A percentile compares a stretch with the other conserved stretches of the same genome.
Conservation (phyloP, 2,888 invertebrate species). For the Linyphia triangularis region DNA sequence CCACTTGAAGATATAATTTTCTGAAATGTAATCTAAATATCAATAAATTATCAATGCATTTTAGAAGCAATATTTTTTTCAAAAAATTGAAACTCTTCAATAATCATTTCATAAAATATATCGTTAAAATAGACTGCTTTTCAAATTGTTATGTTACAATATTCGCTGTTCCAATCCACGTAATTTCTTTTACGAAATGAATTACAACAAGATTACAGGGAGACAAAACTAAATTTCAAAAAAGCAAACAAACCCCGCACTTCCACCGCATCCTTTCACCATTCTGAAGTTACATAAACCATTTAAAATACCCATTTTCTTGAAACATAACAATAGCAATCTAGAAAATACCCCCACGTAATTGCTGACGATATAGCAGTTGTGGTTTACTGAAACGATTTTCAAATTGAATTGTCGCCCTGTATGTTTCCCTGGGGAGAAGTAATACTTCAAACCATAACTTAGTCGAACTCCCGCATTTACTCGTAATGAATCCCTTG, state of each 20-base stretch:
- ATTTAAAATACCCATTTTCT: not conserved
- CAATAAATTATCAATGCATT: too few species aligned
- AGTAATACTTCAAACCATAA: not conserved
- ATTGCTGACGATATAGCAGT: not conserved
- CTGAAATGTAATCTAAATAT: too few species aligned
- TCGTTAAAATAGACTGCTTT: too few species aligned
- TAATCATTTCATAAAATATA: too few species aligned
- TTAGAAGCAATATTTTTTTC: too few species aligned
- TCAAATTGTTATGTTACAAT: too few species aligned
- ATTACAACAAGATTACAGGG: too few species aligned
- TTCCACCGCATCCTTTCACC: not conserved
- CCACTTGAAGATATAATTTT: too few species aligned
- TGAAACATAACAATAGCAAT: not conserved
- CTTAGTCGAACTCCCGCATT: not conserved
- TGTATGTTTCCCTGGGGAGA: not conserved
- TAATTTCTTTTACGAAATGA: too few species aligned
- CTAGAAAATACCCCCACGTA: not conserved
- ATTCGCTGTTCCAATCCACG: too few species aligned
- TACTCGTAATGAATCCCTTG: conserved; percentile 41
- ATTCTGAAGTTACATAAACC: not conserved
- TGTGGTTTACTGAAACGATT: not conserved
- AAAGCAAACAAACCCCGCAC: not conserved
- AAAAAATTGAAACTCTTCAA: too few species aligned
- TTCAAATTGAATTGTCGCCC: not conserved
- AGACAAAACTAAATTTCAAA: too few species aligned